phyloP scores from a whole-genome alignment of 2,113 vertebrate genomes.

The Solenodon paradoxus region DNA sequence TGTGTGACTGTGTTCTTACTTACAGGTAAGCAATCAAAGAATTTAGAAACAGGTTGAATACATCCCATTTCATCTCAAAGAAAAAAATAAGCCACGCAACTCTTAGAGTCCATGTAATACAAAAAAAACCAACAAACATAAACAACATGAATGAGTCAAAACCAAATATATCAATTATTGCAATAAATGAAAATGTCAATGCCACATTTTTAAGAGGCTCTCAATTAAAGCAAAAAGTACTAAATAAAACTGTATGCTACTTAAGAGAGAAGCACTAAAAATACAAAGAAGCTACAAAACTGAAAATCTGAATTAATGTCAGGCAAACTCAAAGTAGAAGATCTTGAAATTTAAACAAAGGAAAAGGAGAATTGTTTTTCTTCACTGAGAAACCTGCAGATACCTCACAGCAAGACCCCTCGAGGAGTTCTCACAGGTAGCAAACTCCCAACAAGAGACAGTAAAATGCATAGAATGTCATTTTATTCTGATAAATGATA shows the following conservation, averaged over 20 bases:
- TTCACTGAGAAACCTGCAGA: neutral
- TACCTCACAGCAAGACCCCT: neutral
- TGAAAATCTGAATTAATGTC: neutral
- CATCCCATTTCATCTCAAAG: neutral
- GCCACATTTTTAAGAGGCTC: neutral
- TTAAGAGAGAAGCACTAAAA: neutral
- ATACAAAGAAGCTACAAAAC: neutral
- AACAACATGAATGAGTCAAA: neutral
- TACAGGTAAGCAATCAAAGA: neutral
- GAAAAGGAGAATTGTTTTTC: conserved; percentile 1
- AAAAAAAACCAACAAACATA: neutral
- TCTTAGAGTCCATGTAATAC: neutral
- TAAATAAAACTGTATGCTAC: neutral
- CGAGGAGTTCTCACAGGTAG: neutral
- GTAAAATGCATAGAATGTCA: conserved; percentile 1
- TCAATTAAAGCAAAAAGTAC: neutral
- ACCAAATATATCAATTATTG: neutral
- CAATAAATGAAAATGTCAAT: neutral
- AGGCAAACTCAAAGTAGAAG: neutral
- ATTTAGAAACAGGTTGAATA: neutral
- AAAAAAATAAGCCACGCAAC: neutral
- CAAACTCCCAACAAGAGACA: conserved; percentile 19
- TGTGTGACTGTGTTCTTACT: neutral
- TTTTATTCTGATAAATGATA: conserved; percentile 60
- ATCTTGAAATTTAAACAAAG: conserved; percentile 9